Conservation (phyloP, 2,113 vertebrate species). For the Fulica atra region DNA sequence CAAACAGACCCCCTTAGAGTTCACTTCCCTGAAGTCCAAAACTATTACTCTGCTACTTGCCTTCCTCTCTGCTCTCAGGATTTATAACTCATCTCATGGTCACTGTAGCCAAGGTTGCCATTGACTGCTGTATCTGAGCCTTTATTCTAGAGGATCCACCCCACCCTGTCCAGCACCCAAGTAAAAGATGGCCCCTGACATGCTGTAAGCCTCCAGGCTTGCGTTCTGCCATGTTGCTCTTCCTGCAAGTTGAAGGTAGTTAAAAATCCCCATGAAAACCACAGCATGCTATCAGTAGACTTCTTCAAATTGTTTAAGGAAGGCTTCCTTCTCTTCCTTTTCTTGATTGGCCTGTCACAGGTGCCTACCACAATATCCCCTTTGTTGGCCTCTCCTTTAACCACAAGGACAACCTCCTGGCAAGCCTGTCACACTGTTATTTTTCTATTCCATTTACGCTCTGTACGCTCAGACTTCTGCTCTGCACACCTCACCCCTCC, state of each 20-base stretch:
- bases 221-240: not conserved
- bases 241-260: not conserved
- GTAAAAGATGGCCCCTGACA: not conserved
- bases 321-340: not conserved
- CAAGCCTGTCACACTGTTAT: not conserved
- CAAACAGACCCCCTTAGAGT: not conserved
- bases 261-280: not conserved
- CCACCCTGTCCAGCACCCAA: not conserved
- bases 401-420: not conserved
- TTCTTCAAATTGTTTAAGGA: not conserved
- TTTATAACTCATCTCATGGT: not conserved
- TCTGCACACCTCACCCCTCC: rapidly evolving
- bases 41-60: not conserved
- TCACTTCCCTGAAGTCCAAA: not conserved
- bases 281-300: not conserved
- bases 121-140: not conserved
- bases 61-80: not conserved
- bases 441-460: not conserved
- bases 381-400: not conserved
- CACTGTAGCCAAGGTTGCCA: not conserved
- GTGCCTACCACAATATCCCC: not conserved
- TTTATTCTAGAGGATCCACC: not conserved
- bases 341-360: not conserved
- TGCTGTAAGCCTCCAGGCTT: not conserved
- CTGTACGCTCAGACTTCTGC: not conserved